A percentile compares a stretch with the other conserved stretches of the same genome.
Evolutionary conservation across 2,797 vertebrate species (phyloP).

Genomic region (Avahi laniger): DNA sequence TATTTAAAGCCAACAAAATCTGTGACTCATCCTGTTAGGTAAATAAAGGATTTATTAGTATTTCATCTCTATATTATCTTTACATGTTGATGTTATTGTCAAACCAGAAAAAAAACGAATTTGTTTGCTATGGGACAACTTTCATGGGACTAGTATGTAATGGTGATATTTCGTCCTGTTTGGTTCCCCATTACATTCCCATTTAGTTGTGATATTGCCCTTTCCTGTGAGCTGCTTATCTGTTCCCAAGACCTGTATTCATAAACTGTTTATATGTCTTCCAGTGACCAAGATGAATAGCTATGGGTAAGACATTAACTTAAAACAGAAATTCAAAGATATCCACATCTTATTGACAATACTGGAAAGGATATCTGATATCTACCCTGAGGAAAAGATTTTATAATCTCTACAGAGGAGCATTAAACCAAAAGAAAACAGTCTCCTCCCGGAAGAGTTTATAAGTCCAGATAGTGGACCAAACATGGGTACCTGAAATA

Average conservation of each 20-base stretch:
- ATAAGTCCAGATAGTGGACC: background rate
- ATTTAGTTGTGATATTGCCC: background rate
- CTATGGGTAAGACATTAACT: background rate
- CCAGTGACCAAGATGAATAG: background rate
- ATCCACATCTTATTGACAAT: background rate
- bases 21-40: background rate
- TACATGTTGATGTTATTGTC: background rate
- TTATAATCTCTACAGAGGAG: background rate
- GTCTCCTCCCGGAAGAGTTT: background rate
- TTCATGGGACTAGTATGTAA: background rate
- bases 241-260: background rate
- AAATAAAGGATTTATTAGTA: background rate
- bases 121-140: background rate
- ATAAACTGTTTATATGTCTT: background rate
- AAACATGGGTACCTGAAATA: background rate
- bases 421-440: conserved; percentile 6
- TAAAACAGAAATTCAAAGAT: conserved; percentile 1
- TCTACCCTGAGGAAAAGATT: background rate
- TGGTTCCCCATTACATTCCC: background rate
- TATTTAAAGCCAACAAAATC: conserved; percentile 11
- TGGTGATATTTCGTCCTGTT: background rate
- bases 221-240: background rate
- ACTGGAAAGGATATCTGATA: background rate
- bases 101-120: background rate
- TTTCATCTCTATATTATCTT: background rate